Conservation (phyloP, 2,113 vertebrate species). For the Phaethon lepturus region DNA sequence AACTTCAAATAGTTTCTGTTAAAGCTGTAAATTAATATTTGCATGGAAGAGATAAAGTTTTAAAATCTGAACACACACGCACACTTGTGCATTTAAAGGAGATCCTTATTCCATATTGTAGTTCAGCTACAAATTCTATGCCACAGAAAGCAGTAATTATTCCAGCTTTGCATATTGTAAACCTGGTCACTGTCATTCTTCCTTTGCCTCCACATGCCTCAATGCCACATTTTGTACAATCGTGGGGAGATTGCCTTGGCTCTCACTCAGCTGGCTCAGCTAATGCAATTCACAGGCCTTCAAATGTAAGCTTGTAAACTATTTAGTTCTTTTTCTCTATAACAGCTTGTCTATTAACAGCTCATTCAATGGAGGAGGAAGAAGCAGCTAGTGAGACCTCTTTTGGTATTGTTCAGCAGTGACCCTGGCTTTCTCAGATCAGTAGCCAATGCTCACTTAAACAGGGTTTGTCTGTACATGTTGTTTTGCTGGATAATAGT, state of each 20-base stretch:
- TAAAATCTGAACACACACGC: not conserved
- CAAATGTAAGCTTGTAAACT: slow-evolving; percentile 70
- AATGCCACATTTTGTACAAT: slow-evolving; percentile 54
- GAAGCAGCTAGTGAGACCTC: slow-evolving; percentile 55
- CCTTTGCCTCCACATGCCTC: slow-evolving; percentile 66
- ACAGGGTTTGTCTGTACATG: slow-evolving; percentile 30
- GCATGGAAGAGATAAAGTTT: not conserved
- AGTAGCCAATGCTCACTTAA: not conserved
- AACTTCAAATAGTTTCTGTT: not conserved
- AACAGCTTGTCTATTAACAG: slow-evolving; percentile 71
- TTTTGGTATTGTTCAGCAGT: slow-evolving; percentile 58
- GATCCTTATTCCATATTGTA: not conserved
- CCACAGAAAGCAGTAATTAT: slow-evolving; percentile 39
- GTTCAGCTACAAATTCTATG: slow-evolving; percentile 25
- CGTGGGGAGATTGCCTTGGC: slow-evolving; percentile 68
- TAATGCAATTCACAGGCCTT: slow-evolving; percentile 65
- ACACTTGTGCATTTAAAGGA: not conserved
- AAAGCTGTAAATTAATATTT: not conserved
- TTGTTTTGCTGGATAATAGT: slow-evolving; percentile 51
- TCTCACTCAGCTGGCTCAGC: slow-evolving; percentile 64
- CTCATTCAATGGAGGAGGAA: slow-evolving; percentile 62
- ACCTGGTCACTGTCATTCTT: slow-evolving; percentile 61
- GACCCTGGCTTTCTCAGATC: slow-evolving; percentile 21
- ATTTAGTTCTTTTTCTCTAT: slow-evolving; percentile 63
- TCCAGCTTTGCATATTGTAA: slow-evolving; percentile 43